Percentiles rank a stretch among this genome's conserved stretches.
phyloP scores from a whole-genome alignment of 2,113 vertebrate species.

The Sterna hirundo region DNA sequence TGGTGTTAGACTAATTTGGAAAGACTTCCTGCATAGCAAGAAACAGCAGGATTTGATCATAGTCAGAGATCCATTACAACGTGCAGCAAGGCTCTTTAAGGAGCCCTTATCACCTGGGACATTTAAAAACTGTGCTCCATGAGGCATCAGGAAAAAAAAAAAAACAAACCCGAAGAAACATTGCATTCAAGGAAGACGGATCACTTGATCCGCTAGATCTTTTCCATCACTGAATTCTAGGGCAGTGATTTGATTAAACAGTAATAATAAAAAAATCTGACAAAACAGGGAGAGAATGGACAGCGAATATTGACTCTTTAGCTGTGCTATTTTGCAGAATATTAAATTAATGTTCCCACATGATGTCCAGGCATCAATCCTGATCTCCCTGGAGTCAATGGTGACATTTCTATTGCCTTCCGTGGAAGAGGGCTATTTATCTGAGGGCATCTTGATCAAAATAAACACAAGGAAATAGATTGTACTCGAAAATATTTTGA shows the following conservation, averaged over 20 bases:
- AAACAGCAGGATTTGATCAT: constrained; percentile 66
- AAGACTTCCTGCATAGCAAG: constrained; percentile 62
- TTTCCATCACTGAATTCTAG: background rate
- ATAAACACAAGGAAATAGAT: constrained; percentile 49
- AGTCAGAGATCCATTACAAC: constrained; percentile 38
- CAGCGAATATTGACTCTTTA: constrained; percentile 10
- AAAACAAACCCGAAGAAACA: background rate
- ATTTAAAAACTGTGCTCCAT: background rate
- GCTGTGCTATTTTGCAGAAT: background rate
- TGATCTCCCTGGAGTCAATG: background rate
- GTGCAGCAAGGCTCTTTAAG: constrained; percentile 11
- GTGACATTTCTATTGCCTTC: constrained; percentile 51
- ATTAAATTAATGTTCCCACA: constrained; percentile 25
- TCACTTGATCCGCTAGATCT: background rate
- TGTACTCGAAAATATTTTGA: constrained; percentile 43
- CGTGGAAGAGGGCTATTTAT: background rate
- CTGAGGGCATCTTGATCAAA: constrained; percentile 35
- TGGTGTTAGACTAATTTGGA: constrained; percentile 69
- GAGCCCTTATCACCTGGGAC: constrained; percentile 45
- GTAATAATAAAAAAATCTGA: background rate
- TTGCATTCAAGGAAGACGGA: background rate
- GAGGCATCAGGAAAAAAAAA: background rate
- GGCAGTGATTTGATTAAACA: background rate
- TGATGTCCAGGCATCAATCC: constrained; percentile 13
- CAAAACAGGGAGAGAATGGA: background rate